Evolutionary conservation across 2,797 vertebrate genomes (phyloP), one percentile per base, ranked within the genome.

Genomic region (Hafferia zeledoni): DNA sequence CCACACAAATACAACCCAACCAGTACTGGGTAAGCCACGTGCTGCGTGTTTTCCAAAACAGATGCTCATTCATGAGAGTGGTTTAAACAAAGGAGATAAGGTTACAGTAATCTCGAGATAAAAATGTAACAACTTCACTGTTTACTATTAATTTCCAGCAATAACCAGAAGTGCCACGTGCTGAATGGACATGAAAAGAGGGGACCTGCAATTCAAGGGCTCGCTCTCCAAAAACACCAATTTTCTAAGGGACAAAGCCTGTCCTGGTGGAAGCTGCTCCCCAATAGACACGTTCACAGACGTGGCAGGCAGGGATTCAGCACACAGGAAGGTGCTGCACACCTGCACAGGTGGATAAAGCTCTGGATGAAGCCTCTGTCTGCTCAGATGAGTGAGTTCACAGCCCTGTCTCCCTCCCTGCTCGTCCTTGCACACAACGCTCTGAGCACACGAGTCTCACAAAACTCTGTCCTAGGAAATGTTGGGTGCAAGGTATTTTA

Each of bases 61-160:
- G 76, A 96, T 69, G 52, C 70, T 90, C 89, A 93, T 91, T 94
- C 91, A 88, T 0, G 1, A 81, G 47, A 24, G 10, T 8, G 22
- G 67, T 82, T 94, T 95, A 94, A 94, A 96, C 95, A 94, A 96
- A 97, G 70, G 76, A 94, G 94, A 96, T 94, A 96, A 0, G 31
- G 85, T 89, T 86, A 92, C 81, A 56, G 53, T 95, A 91, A 94
- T 81, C 85, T 83, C 69, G 13, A 93, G 93, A 96, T 90, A 94
- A 92, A 94, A 91, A 56, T 0, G 47, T 86, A 93, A 93, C 82
- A 87, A 69, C 81, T 93, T 60, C 80, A 63, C 24, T 91, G 80
- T 94, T 96, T 96, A 95, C 94, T 91, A 81, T 35, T 13, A 68
- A 81, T 63, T 69, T 90, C 76, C 87, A 93, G 63, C 22, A 92